Conservation (phyloP, 1,140 invertebrate species). For the Coptotermes formosanus region DNA sequence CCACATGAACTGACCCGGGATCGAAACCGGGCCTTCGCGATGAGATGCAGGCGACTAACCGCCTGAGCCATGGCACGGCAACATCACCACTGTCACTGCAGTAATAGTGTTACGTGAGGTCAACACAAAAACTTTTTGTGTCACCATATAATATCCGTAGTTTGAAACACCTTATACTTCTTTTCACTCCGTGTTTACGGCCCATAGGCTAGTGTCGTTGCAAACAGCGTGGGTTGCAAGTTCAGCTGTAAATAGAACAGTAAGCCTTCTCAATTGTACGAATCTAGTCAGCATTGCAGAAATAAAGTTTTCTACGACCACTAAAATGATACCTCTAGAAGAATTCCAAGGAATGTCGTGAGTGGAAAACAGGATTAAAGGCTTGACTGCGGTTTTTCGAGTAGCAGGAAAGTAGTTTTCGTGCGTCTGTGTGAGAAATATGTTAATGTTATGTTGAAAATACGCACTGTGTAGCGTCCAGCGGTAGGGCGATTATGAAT, state of each 20-base stretch:
- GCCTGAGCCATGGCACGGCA: too few relatives aligned
- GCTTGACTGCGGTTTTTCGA: background rate
- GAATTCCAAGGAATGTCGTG: background rate
- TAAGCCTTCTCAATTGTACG: background rate
- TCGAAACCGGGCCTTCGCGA: too few relatives aligned
- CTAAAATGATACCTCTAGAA: background rate
- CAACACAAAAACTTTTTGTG: too few relatives aligned
- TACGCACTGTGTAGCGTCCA: too few relatives aligned
- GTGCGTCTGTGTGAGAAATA: too few relatives aligned
- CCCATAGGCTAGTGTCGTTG: background rate
- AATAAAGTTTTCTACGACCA: background rate
- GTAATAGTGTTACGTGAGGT: too few relatives aligned
- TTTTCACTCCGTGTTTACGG: background rate
- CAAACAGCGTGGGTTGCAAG: background rate
- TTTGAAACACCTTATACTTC: background rate
- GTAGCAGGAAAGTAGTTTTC: too few relatives aligned
- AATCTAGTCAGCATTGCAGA: background rate
- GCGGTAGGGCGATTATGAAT: too few relatives aligned
- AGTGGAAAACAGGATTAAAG: background rate
- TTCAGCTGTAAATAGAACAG: background rate
- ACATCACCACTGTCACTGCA: too few relatives aligned
- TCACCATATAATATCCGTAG: background rate
- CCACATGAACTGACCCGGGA: too few relatives aligned
- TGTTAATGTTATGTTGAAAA: too few relatives aligned
- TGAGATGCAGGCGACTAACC: too few relatives aligned